phyloP scores from a whole-genome alignment of 1,140 invertebrate species.

The Venustaconcha ellipsiformis region DNA sequence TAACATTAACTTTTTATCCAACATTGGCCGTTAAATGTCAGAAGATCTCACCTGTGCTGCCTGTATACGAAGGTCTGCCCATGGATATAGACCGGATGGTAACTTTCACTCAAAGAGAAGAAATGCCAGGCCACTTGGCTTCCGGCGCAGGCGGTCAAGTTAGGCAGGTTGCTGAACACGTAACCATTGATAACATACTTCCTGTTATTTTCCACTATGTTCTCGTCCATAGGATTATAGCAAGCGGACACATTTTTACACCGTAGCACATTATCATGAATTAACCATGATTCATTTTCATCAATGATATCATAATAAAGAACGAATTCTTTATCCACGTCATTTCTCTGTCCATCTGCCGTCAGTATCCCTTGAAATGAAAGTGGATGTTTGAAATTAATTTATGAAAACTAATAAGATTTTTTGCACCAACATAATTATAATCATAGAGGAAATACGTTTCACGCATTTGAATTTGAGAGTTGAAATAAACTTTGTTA shows the following conservation, averaged over 20 bases:
- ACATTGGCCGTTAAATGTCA: too few relatives aligned
- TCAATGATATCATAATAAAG: slow-evolving; percentile 51
- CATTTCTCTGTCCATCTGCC: slow-evolving; percentile 6
- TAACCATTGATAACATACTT: not conserved
- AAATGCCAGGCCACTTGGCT: slow-evolving; percentile 27
- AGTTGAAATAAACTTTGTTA: too few relatives aligned
- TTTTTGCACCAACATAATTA: too few relatives aligned
- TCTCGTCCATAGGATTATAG: slow-evolving; percentile 9
- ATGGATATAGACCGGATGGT: slow-evolving; percentile 24
- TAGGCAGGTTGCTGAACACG: slow-evolving; percentile 25
- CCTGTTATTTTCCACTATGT: slow-evolving; percentile 14
- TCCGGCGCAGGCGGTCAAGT: slow-evolving; percentile 14
- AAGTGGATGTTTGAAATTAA: too few relatives aligned
- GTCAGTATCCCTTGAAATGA: not conserved
- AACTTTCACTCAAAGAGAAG: slow-evolving; percentile 25
- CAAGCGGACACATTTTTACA: slow-evolving; percentile 17
- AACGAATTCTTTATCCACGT: slow-evolving; percentile 46
- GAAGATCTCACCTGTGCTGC: slow-evolving; percentile 11
- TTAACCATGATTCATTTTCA: slow-evolving; percentile 51
- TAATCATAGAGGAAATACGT: too few relatives aligned
- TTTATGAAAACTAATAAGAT: too few relatives aligned
- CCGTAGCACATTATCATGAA: slow-evolving; percentile 40
- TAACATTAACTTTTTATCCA: too few relatives aligned
- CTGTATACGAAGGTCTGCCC: slow-evolving; percentile 24
- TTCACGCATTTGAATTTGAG: too few relatives aligned